phyloP scores from a whole-genome alignment of 2,888 invertebrate species.

The Erynnis tages region DNA sequence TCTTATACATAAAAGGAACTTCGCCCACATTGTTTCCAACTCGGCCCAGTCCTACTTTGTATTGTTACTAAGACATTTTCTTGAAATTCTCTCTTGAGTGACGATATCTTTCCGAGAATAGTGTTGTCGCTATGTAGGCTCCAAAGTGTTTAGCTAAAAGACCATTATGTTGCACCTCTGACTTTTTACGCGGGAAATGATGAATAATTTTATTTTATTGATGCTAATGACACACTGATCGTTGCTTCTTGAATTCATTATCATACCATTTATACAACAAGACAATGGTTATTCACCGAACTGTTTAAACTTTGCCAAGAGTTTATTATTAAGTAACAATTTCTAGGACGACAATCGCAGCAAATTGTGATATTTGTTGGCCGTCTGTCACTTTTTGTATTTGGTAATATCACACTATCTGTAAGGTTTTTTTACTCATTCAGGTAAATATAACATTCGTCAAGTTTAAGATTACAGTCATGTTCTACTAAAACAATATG shows the following conservation, averaged over 20 bases:
- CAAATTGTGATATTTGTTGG: no score
- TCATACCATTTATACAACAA: conserved; percentile 9
- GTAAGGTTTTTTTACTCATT: no score
- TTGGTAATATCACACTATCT: no score
- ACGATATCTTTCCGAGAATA: conserved; percentile 49
- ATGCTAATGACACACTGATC: conserved; percentile 18
- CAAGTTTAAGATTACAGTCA: no score
- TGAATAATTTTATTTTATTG: conserved; percentile 35
- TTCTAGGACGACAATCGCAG: no score
- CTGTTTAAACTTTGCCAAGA: no score
- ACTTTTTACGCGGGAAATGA: conserved; percentile 32
- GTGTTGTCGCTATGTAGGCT: conserved; percentile 37
- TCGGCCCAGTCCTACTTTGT: conserved; percentile 33
- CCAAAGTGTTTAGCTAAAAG: conserved; percentile 30
- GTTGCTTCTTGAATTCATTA: conserved; percentile 9
- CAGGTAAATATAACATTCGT: no score
- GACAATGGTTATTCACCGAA: conserved; percentile 18
- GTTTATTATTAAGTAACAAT: no score
- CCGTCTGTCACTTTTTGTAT: no score
- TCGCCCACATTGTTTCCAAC: conserved; percentile 32
- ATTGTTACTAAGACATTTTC: conserved; percentile 44
- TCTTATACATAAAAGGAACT: conserved; percentile 31
- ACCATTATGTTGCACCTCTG: conserved; percentile 33
- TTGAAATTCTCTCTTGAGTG: conserved; percentile 42
- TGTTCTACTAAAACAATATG: no score